A percentile compares a stretch with the other conserved stretches of the same genome.
Conservation (phyloP, 2,113 vertebrate genomes). For the Zapornia atra region DNA sequence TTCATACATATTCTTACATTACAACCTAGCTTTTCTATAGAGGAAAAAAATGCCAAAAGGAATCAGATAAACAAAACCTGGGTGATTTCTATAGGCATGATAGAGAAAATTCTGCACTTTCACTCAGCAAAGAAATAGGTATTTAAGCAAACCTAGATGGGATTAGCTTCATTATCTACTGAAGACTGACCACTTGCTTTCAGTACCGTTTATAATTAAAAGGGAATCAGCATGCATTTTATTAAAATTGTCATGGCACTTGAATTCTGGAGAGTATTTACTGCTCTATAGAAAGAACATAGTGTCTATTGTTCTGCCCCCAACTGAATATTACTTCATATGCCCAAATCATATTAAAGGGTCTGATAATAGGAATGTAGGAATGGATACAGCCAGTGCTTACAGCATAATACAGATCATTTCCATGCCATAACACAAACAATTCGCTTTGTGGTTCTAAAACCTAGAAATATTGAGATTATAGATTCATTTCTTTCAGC, state of each 20-base stretch:
- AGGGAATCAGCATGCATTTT: accelerated
- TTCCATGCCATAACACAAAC: neutral
- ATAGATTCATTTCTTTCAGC: neutral
- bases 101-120: neutral
- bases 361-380: neutral
- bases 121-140: neutral
- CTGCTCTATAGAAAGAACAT: neutral
- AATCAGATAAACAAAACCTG: neutral
- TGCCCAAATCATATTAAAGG: neutral
- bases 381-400: neutral
- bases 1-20: neutral
- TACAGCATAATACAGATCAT: neutral
- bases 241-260: neutral
- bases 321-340: neutral
- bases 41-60: neutral
- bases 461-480: neutral
- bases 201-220: neutral
- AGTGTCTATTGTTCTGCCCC: neutral
- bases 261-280: neutral
- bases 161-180: neutral
- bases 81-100: neutral
- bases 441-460: neutral
- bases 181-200: neutral
- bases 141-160: neutral
- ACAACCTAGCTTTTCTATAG: neutral